Evolutionary conservation across 1,140 invertebrate species (phyloP).

Genomic region (Polypedilum pembai): DNA sequence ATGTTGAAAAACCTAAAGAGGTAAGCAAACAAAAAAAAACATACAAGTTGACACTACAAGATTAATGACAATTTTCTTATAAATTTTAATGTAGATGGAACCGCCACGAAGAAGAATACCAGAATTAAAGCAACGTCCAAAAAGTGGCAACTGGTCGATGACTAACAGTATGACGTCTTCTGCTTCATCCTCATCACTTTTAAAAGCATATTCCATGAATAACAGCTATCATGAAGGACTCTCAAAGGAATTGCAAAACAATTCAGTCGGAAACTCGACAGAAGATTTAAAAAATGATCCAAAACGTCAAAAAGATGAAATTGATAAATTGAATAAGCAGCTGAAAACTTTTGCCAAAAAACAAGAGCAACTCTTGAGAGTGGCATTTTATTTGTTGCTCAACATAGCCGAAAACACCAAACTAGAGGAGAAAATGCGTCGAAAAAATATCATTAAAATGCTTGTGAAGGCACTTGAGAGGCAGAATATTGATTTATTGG

Average conservation of each 20-base stretch:
- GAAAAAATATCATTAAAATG: conserved; percentile 83
- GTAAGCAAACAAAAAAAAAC: conserved; percentile 29
- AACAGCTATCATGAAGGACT: conserved; percentile 58
- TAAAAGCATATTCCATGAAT: conserved; percentile 46
- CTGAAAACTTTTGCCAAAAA: conserved; percentile 75
- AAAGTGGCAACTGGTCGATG: conserved; percentile 56
- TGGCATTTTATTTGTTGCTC: conserved; percentile 82
- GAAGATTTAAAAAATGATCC: conserved; percentile 40
- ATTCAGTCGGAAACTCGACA: conserved; percentile 31
- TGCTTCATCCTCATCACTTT: conserved; percentile 33
- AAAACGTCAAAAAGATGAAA: conserved; percentile 66
- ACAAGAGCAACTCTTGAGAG: conserved; percentile 84
- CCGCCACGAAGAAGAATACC: conserved; percentile 58
- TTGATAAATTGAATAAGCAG: conserved; percentile 71
- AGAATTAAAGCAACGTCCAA: conserved; percentile 56
- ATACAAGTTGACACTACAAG: not conserved
- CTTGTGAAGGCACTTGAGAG: conserved; percentile 83
- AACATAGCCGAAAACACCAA: conserved; percentile 93
- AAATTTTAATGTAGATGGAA: conserved; percentile 45
- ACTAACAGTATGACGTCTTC: conserved; percentile 46
- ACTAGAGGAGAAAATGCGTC: conserved; percentile 95
- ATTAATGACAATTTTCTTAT: not conserved
- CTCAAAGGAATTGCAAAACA: conserved; percentile 40
- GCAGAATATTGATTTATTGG: conserved; percentile 77
- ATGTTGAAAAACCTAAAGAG: conserved; percentile 43